A percentile compares a stretch with the other conserved stretches of the same genome.
Evolutionary conservation across 2,888 invertebrate species (phyloP).

Genomic region (Petrolisthes cinctipes): DNA sequence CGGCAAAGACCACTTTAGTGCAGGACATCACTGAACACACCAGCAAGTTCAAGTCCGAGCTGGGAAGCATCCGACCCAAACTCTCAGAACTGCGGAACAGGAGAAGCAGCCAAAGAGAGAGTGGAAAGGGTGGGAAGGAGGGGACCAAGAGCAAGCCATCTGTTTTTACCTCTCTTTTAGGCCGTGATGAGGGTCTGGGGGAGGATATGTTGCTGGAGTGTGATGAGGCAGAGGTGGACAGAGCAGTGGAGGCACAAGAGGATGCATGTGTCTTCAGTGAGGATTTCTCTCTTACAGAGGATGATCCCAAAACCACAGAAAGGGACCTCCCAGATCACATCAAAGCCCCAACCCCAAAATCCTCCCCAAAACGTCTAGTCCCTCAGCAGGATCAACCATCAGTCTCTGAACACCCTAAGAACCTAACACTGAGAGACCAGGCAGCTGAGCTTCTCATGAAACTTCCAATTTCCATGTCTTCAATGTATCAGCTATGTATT

Average conservation of each 20-base stretch:
- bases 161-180: conserved; percentile 53
- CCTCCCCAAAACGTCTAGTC: conserved; percentile 22
- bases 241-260: conserved; percentile 44
- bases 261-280: conserved; percentile 41
- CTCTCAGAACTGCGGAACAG: conserved; percentile 48
- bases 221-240: conserved; percentile 40
- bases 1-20: conserved; percentile 50
- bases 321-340: not conserved
- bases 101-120: conserved; percentile 32
- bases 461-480: conserved; percentile 28
- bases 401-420: conserved; percentile 16
- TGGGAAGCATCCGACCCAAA: conserved; percentile 54
- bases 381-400: not conserved
- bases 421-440: conserved; percentile 18
- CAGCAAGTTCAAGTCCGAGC: conserved; percentile 53
- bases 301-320: not conserved
- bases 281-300: conserved; percentile 28
- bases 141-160: conserved; percentile 39
- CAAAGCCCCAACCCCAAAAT: conserved; percentile 2
- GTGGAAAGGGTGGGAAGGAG: conserved; percentile 32
- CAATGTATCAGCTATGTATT: conserved; percentile 29
- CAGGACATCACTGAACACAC: conserved; percentile 61
- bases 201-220: conserved; percentile 56
- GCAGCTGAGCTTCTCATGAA: conserved; percentile 1
- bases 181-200: conserved; percentile 51